phyloP scores from a whole-genome alignment of 2,113 vertebrate species.

The Indri indri region DNA sequence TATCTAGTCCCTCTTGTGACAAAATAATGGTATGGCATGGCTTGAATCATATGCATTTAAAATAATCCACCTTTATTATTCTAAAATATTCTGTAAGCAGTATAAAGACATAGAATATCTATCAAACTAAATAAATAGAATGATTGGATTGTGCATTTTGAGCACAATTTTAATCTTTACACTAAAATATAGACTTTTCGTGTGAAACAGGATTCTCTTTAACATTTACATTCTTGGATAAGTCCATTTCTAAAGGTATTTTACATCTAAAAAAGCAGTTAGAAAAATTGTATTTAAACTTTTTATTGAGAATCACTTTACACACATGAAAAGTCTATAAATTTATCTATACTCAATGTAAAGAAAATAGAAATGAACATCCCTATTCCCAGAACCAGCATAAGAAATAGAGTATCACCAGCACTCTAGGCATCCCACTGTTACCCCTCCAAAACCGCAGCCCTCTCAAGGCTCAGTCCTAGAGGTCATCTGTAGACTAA shows the following conservation, averaged over 20 bases:
- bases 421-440: neutral
- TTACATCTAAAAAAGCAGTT: neutral
- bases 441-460: neutral
- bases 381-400: neutral
- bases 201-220: neutral
- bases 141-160: neutral
- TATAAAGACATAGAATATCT: neutral
- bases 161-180: neutral
- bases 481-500: neutral
- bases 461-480: neutral
- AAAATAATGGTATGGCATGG: slow-evolving; percentile 31
- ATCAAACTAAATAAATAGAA: neutral
- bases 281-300: neutral
- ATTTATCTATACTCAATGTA: neutral
- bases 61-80: neutral
- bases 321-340: neutral
- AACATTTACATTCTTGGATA: neutral
- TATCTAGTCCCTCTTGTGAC: slow-evolving; percentile 78
- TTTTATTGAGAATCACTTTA: neutral
- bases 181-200: neutral
- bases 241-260: neutral
- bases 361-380: neutral
- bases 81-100: slow-evolving; percentile 7
- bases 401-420: neutral
- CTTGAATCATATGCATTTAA: neutral